phyloP scores from a whole-genome alignment of 2,113 vertebrate genomes.

The Phrynosoma blainvillii region DNA sequence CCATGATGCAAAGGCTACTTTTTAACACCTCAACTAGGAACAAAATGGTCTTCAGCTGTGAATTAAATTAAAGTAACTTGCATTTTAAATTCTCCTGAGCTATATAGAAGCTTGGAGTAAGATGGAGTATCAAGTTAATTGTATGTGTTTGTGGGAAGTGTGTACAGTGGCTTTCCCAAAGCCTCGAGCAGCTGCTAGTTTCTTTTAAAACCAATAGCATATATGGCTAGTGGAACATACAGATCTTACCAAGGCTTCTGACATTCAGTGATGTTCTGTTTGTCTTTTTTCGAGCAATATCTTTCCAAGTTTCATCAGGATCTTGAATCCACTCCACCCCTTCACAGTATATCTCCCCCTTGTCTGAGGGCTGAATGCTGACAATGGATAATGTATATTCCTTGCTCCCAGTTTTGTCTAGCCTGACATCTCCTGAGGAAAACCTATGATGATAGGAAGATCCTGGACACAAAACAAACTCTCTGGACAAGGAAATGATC shows the following conservation, averaged over 20 bases:
- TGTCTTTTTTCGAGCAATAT: slow-evolving; percentile 76
- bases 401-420: slow-evolving; percentile 80
- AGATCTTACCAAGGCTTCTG: slow-evolving; percentile 61
- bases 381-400: slow-evolving; percentile 78
- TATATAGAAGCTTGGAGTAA: background rate
- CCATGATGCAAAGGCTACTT: background rate
- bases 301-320: slow-evolving; percentile 84
- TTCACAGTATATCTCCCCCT: slow-evolving; percentile 83
- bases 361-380: slow-evolving; percentile 75
- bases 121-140: background rate
- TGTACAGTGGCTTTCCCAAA: background rate
- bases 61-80: background rate
- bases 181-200: background rate
- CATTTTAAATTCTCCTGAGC: background rate
- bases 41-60: background rate
- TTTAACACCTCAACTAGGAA: background rate
- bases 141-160: background rate
- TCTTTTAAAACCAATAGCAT: background rate
- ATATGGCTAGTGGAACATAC: background rate
- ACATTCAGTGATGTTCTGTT: slow-evolving; percentile 42
- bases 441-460: slow-evolving; percentile 77
- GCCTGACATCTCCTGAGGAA: slow-evolving; percentile 64
- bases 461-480: slow-evolving; percentile 83
- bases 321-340: slow-evolving; percentile 91
- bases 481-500: slow-evolving; percentile 84